These are phyloP conservation scores for Centropristis striata DNA, from an alignment of 2,113 vertebrate species.

Conservation along the genomic window DNA sequence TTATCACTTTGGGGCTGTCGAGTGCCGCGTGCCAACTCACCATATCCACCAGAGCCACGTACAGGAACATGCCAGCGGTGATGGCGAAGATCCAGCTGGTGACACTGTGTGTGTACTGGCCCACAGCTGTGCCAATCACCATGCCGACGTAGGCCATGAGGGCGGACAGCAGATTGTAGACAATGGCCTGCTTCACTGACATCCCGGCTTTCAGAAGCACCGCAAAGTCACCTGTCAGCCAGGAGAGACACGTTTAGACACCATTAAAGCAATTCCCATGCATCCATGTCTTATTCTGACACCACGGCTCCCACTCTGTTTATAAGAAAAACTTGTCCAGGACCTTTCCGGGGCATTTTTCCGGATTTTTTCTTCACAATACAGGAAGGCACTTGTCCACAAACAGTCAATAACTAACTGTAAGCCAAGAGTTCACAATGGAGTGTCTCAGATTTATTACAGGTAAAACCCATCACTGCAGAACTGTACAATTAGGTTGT, in stretches of 20 bases:
- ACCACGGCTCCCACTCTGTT: no score
- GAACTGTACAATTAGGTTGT: no score
- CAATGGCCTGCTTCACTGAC: conserved; percentile 97
- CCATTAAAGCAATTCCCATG: background rate
- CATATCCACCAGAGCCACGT: conserved; percentile 98
- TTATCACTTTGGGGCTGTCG: conserved; percentile 13
- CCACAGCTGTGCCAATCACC: conserved; percentile 95
- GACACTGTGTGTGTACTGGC: conserved; percentile 96
- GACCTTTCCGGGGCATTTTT: no score
- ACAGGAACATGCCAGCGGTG: conserved; percentile 99
- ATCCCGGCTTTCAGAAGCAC: conserved; percentile 98
- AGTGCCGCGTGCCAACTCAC: conserved; percentile 80
- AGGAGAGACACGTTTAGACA: conserved; percentile 13
- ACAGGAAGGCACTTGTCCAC: no score
- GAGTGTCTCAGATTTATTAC: no score
- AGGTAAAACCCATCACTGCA: no score
- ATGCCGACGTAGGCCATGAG: conserved; percentile 98
- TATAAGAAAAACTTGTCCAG: no score
- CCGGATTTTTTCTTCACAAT: no score
- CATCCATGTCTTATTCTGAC: background rate
- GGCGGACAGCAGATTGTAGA: conserved; percentile 97
- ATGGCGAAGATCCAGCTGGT: conserved; percentile 98
- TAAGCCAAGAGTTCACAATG: no score
- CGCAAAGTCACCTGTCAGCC: conserved; percentile 94
- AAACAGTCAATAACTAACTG: no score